These are phyloP conservation scores for Charadrius vociferus DNA, from an alignment of 2,113 vertebrate genomes.

Conservation along the genomic window DNA sequence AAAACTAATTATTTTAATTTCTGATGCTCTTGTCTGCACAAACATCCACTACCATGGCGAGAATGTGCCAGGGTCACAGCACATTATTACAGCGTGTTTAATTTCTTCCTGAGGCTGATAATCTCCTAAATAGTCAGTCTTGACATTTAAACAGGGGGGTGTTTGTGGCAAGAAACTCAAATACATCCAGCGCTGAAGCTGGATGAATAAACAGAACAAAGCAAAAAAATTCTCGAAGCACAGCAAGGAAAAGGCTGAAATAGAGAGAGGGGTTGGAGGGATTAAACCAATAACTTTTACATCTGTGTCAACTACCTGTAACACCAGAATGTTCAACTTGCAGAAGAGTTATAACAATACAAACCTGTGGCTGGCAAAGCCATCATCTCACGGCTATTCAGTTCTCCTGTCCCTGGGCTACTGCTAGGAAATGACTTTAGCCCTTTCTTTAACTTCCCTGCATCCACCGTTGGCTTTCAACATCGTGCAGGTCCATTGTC, in stretches of 20 bases:
- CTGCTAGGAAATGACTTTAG: neutral
- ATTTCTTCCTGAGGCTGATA: neutral
- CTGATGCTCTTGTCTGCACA: neutral
- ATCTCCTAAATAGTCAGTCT: neutral
- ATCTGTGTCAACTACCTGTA: conserved; percentile 11
- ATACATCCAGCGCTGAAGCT: neutral
- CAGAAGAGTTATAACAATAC: neutral
- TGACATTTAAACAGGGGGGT: neutral
- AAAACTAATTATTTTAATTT: neutral
- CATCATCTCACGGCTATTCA: neutral
- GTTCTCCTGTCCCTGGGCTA: neutral
- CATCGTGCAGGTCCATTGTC: neutral
- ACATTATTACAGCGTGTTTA: neutral
- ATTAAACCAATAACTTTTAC: neutral
- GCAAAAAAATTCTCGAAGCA: neutral
- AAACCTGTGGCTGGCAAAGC: conserved; percentile 12
- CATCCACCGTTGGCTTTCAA: neutral
- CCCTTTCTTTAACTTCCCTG: neutral
- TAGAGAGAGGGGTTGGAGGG: neutral
- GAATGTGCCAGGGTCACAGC: neutral
- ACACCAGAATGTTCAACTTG: neutral
- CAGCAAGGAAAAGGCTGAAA: neutral
- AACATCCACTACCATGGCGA: neutral
- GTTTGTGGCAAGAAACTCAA: neutral
- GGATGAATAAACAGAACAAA: neutral